These are phyloP conservation scores for Melanotaenia pygmaea DNA, from an alignment of 2,797 vertebrate species.

Conservation along the genomic window DNA sequence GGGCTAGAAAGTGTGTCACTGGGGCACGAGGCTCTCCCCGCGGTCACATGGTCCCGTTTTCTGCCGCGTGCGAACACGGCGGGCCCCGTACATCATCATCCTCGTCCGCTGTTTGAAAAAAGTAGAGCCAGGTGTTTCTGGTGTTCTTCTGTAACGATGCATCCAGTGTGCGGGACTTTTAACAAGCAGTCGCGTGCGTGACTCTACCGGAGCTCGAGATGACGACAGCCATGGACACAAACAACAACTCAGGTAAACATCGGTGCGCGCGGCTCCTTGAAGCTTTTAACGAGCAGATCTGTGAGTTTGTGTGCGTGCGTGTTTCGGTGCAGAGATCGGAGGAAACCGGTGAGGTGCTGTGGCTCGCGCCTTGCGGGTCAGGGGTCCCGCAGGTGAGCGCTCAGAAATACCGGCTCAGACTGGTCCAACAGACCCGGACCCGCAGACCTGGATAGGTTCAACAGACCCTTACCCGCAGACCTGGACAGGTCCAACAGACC, in stretches of 20 bases:
- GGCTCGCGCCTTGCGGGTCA: no score
- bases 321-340: no score
- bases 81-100: conserved; percentile 1
- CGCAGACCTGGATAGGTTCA: no score
- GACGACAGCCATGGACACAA: conserved; percentile 46
- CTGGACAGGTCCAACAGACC: no score
- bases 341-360: no score
- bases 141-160: not conserved
- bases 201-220: not conserved
- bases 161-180: not conserved
- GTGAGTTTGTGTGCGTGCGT: not conserved
- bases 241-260: conserved; percentile 54
- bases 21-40: conserved; percentile 50
- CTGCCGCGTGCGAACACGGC: conserved; percentile 51
- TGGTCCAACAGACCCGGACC: no score
- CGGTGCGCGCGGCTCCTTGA: not conserved
- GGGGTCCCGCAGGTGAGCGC: not conserved
- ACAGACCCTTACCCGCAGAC: no score
- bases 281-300: no score
- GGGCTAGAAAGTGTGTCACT: conserved; percentile 66
- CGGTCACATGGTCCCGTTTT: conserved; percentile 47
- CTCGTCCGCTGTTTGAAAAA: conserved; percentile 31
- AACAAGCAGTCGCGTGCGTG: conserved; percentile 8
- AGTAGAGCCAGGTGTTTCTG: not conserved
- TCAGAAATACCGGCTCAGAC: no score